phyloP scores from a whole-genome alignment of 2,797 vertebrate species.

The Pyrocephalus nanus region DNA sequence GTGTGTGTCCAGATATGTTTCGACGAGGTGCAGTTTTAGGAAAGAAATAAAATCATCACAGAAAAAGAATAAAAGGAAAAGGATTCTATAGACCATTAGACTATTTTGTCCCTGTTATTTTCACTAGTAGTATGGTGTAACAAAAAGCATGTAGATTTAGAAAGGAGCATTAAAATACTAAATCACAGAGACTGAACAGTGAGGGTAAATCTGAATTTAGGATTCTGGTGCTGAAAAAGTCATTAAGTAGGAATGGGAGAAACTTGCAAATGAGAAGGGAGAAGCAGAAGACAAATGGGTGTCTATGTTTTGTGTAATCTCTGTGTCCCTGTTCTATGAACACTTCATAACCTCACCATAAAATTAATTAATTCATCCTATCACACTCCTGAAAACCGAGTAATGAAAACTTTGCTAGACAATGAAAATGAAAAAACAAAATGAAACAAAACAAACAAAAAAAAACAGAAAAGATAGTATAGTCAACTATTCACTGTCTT shows the following conservation, averaged over 20 bases:
- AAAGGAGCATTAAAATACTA: not conserved
- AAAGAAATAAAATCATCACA: not conserved
- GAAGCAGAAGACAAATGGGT: not conserved
- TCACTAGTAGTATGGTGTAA: not conserved
- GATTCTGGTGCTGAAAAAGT: not conserved
- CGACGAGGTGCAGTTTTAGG: not conserved
- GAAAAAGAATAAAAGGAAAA: not conserved
- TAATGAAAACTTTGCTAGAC: not conserved
- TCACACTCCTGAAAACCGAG: not conserved
- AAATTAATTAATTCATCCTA: not conserved
- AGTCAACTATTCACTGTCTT: not conserved
- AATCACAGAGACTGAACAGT: not conserved
- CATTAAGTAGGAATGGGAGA: not conserved
- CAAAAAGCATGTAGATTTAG: not conserved
- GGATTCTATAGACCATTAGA: not conserved
- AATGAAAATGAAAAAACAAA: not conserved
- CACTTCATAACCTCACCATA: not conserved
- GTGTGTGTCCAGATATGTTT: not conserved
- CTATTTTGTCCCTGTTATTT: not conserved
- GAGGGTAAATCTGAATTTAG: not conserved
- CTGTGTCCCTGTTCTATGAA: not conserved
- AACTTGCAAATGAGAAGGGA: not conserved
- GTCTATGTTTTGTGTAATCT: not conserved
- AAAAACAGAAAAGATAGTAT: not conserved
- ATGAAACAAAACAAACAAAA: not conserved